These are phyloP conservation scores for Polydrusus pterygomalis DNA, from an alignment of 2,888 invertebrate species.

Conservation along the genomic window DNA sequence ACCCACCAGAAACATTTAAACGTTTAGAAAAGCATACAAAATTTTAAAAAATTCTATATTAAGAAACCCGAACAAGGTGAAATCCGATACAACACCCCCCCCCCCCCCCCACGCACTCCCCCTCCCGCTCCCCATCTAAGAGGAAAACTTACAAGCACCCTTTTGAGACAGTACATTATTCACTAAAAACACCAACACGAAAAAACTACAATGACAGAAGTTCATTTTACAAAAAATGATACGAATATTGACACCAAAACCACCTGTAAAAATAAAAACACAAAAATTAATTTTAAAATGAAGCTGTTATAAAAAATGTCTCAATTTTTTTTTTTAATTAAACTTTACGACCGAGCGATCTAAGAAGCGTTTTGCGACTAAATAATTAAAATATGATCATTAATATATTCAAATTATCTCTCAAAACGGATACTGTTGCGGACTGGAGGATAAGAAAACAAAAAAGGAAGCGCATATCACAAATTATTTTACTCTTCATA, in stretches of 20 bases:
- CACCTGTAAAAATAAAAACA: no score
- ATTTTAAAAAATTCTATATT: no score
- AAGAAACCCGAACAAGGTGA: no score
- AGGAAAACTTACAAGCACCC: conserved; percentile 1
- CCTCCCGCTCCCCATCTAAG: no score
- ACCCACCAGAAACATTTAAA: no score
- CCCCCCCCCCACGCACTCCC: no score
- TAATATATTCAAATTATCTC: conserved; percentile 1
- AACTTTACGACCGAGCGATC: neutral
- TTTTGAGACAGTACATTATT: neutral
- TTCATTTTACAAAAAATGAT: neutral
- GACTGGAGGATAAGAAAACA: conserved; percentile 11
- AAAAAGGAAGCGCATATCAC: conserved; percentile 18
- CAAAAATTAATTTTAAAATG: no score
- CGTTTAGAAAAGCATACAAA: no score
- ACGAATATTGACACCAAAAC: neutral
- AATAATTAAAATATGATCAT: neutral
- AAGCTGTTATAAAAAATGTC: no score
- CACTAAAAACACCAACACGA: conserved; percentile 10
- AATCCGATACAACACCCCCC: no score
- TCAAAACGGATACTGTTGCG: conserved; percentile 14
- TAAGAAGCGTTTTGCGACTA: no score
- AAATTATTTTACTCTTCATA: neutral
- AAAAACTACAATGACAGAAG: neutral
- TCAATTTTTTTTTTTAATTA: no score